These are phyloP conservation scores for Enteromius treurensis DNA, from an alignment of 2,797 vertebrate species.

Conservation along the genomic window DNA sequence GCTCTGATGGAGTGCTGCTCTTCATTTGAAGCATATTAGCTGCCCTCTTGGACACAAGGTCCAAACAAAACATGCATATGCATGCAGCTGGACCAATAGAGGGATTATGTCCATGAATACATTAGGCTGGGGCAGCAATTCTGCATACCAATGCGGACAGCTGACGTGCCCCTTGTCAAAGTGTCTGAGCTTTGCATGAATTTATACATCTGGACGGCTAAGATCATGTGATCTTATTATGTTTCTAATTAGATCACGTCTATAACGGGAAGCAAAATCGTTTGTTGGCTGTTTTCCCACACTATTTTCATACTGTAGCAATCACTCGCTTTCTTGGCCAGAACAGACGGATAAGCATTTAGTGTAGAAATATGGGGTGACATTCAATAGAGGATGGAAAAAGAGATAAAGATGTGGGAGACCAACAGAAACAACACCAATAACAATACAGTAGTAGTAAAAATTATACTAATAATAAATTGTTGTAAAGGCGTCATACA, in stretches of 20 bases:
- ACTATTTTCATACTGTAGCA: slow-evolving; percentile 16
- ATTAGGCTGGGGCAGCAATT: slow-evolving; percentile 40
- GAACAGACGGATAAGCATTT: neutral
- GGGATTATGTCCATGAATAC: slow-evolving; percentile 60
- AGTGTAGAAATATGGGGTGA: slow-evolving; percentile 2
- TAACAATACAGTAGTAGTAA: no score
- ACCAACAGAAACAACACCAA: neutral
- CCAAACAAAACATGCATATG: slow-evolving; percentile 57
- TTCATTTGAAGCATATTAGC: slow-evolving; percentile 61
- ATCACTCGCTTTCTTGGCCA: slow-evolving; percentile 6
- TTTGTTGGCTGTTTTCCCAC: slow-evolving; percentile 36
- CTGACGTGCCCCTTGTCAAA: slow-evolving; percentile 37
- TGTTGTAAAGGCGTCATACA: no score
- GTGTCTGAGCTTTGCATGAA: slow-evolving; percentile 24
- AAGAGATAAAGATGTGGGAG: neutral
- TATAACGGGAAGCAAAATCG: slow-evolving; percentile 6
- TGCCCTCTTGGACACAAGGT: slow-evolving; percentile 45
- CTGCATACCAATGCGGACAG: slow-evolving; percentile 55
- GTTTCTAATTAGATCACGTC: slow-evolving; percentile 34
- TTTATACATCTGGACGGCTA: slow-evolving; percentile 38
- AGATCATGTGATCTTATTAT: slow-evolving; percentile 45
- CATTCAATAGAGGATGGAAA: neutral
- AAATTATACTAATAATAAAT: no score
- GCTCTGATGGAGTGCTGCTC: slow-evolving; percentile 62
- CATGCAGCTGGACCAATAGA: slow-evolving; percentile 46